A percentile compares a stretch with the other conserved stretches of the same genome.
These are phyloP conservation scores for Platysternon megacephalum DNA, from an alignment of 2,113 vertebrate genomes.

Conservation along the genomic window DNA sequence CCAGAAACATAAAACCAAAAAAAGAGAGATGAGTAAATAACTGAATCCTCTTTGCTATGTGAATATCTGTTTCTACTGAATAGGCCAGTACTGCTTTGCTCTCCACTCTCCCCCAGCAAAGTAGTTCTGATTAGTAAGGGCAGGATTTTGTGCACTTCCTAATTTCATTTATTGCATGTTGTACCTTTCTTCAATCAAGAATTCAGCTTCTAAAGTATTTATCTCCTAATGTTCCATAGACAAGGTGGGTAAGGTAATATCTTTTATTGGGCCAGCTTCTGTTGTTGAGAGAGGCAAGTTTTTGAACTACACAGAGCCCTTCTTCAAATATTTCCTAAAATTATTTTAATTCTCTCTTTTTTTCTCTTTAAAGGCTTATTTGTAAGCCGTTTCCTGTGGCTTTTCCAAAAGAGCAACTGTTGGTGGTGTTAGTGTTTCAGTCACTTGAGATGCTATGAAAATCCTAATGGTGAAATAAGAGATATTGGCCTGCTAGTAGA, in stretches of 20 bases:
- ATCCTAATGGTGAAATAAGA: neutral
- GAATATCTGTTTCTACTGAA: neutral
- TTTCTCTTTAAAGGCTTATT: neutral
- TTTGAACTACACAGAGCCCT: neutral
- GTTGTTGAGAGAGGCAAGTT: neutral
- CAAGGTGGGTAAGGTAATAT: neutral
- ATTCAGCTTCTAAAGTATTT: neutral
- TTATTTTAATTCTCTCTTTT: neutral
- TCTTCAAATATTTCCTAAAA: neutral
- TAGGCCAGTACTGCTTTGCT: neutral
- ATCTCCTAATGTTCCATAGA: neutral
- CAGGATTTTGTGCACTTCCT: neutral
- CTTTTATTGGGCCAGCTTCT: neutral
- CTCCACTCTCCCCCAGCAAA: neutral
- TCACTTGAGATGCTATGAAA: neutral
- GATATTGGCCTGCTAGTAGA: neutral
- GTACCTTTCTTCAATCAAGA: neutral
- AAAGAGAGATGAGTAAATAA: neutral
- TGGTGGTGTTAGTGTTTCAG: neutral
- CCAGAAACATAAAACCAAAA: neutral
- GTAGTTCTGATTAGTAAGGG: neutral
- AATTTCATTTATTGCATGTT: neutral
- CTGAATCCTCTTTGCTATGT: neutral
- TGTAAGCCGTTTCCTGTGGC: neutral
- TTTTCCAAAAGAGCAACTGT: neutral